Evolutionary conservation across 2,797 vertebrate species (phyloP), one percentile per base, ranked within the genome.

Genomic region (Eulemur albifrons): DNA sequence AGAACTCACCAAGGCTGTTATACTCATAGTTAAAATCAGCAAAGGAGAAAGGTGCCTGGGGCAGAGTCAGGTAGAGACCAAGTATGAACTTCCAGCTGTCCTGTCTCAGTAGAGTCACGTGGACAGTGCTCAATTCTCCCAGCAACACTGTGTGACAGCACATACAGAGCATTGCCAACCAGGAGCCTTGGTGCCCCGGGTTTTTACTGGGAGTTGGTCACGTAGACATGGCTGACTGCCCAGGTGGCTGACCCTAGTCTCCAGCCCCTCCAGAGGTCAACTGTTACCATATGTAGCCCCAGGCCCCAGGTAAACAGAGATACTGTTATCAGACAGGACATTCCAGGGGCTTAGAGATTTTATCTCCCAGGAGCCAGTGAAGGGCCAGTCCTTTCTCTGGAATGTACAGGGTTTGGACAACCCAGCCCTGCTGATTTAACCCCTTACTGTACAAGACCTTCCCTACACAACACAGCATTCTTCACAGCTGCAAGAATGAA

Each of bases 31-130:
- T 38, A 25, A 59, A 70, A 65, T 13, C 27, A 93, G 38, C 38
- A 38, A 9, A 7, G 43, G 79, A 54, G 50, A 72, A 45, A 83
- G 35, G 7, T 23, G 5, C 30, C 0, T 23, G 35, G 75, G 67
- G 25, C 32, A 43, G 43, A 59, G 27, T 12, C 61, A 21, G 1
- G 63, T 72, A 20, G 40, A 50, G 38, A 57, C 45, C 65, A 38
- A 21, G 13, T 4, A 0, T 0, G 0, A 67, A 52, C 76, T 45
- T n/a, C 25, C 3, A 0, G 3, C 12, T n/a, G 14, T 61, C 40
- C 81, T 69, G 14, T 32, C 32, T 25, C 2, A 1, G 48, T 50
- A 1, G 27, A 35, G 45, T 12, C 10, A 6, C 14, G 25, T 2
- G 11, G 40, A 6, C 75, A 48, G 43, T 25, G 2, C 69, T 72